phyloP scores from a whole-genome alignment of 2,797 vertebrate species.

The Cyclopterus lumpus region DNA sequence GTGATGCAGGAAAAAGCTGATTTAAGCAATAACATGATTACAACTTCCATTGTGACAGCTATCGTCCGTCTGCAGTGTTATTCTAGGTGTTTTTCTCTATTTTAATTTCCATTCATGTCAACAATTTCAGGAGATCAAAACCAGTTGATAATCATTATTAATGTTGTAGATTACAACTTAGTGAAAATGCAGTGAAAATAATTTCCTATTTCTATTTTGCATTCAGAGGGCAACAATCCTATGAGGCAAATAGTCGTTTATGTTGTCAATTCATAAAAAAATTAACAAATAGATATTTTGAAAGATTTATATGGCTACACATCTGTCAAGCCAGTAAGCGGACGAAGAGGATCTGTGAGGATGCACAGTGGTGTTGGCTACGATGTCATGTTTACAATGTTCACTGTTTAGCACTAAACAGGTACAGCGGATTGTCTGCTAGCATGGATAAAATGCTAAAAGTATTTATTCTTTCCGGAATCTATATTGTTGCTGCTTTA shows the following conservation, averaged over 20 bases:
- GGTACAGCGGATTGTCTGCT: no score
- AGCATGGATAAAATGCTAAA: neutral
- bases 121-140: neutral
- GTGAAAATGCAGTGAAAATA: neutral
- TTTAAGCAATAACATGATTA: conserved; percentile 19
- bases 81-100: neutral
- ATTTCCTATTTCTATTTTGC: neutral
- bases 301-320: no score
- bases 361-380: neutral
- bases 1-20: conserved; percentile 16
- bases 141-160: neutral
- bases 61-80: neutral
- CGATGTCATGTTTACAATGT: no score
- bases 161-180: neutral
- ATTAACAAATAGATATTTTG: neutral
- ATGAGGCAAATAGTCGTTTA: neutral
- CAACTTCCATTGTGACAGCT: neutral
- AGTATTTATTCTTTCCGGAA: neutral
- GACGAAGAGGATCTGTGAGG: neutral
- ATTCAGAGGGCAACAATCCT: neutral
- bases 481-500: neutral
- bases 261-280: neutral
- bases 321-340: neutral
- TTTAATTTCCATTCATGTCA: neutral
- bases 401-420: neutral